Evolutionary conservation across 2,888 invertebrate species (phyloP), one percentile per base, ranked within the genome.

Genomic region (Orthosia gothica): DNA sequence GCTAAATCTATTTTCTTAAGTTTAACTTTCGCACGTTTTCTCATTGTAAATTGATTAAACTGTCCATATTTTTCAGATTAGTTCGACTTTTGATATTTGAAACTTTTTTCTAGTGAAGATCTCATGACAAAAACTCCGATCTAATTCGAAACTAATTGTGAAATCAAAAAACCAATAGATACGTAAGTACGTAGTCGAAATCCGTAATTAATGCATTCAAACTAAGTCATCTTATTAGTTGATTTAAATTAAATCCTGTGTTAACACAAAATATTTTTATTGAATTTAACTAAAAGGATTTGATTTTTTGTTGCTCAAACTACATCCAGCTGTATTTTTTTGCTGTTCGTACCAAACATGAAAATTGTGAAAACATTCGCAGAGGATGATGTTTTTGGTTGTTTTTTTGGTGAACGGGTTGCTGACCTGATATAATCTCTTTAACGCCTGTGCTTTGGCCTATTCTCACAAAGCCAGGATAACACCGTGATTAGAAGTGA

Each of bases 211-310:
- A 57, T 9, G 55, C 7, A 26, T 45, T 3, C 20, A 4, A 32
- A 5, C 2, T 47, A 47, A 11, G 15, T 15, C 20, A 7, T 13
- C 12, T 18, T 16, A 13, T 11, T 52, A 40, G 12, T 32, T 16
- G 0, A 12, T 32, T 11, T 2, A 15, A 13, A 18, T 26, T 32
- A 26, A 69, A 23, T 40, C 5, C 12, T 81, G 81, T 76, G 75
- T 80, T 76, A 76, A 55, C 74, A 54, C 58, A n/a, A 57, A 78
- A 67, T 73, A 74, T 81, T 63, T 81, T n/a, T n/a, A n/a, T n/a
- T n/a, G 68, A 40, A 71, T 57, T n/a, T 18, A 54, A 65, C 61
- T 50, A 1, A 71, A 61, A 23, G 5, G 9, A 1, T 0, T 32
- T 26, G n/a, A n/a, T n/a, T 32, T 26, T 61, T 55, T 23, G 3